Base-by-base conservation (phyloP, 2,113 vertebrate genomes). In the Scalopus aquaticus region DNA sequence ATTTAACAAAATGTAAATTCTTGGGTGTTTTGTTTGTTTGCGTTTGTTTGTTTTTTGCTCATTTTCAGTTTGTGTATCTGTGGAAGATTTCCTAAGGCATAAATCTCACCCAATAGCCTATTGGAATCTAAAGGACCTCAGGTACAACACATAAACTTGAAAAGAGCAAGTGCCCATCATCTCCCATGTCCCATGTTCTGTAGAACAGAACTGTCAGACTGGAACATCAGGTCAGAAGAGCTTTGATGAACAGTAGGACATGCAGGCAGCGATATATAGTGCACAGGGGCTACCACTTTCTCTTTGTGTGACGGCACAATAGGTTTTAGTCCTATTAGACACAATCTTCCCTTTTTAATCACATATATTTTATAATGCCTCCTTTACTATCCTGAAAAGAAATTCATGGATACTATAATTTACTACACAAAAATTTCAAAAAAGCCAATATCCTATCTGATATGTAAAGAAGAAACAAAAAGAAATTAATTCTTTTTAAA, bases 1-100 rank as follows among this genome's bases (percentile, higher is more conserved):
- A 90, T 72, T 93, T 77, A 81, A 88, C 74, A 96, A 95, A 90
- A 85, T 83, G 22, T 69, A 92, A 83, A 88, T 58, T 95, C 44
- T 77, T 73, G 0, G n/a, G n/a, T n/a, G n/a, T 12, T 90, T 4
- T 32, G 17, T 46, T 58, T n/a, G 28, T 70, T 37, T 19, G 1
- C 28, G 60, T 62, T 62, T 20, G 2, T 92, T 80, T n/a, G n/a
- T 67, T 94, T 46, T 73, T 88, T 81, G 28, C 35, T 84, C 72
- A 49, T 30, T 90, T 91, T 95, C 70, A 84, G 70, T 77, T 70
- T 74, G 39, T 76, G 24, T 46, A 80, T 54, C 42, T 95, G 51
- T 76, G 46, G 64, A 88, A 88, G 54, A 73, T 70, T 72, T 88
- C n/a, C 58, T 84, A 77, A 83, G 46, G 24, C 78, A 64, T 54